Conservation (phyloP, 2,888 invertebrate species). For the Drosophila paranaensis region DNA sequence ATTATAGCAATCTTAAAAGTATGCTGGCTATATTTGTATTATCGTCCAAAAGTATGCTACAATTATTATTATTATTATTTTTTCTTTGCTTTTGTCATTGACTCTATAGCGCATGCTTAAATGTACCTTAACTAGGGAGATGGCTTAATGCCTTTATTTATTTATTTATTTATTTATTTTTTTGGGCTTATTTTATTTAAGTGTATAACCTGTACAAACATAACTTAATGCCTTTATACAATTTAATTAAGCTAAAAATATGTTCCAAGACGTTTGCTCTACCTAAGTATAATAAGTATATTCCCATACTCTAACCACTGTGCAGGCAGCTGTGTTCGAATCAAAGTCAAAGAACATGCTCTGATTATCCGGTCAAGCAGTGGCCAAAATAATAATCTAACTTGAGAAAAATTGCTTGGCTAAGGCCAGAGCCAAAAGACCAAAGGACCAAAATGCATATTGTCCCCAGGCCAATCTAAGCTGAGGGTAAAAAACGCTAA, state of each 20-base stretch:
- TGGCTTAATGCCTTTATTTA: too few relatives aligned
- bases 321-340: slow-evolving; percentile 9
- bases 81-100: too few relatives aligned
- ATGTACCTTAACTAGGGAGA: too few relatives aligned
- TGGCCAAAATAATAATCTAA: slow-evolving; percentile 39
- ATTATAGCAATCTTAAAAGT: neutral
- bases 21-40: neutral
- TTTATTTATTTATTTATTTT: too few relatives aligned
- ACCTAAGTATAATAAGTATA: too few relatives aligned
- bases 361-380: slow-evolving; percentile 81
- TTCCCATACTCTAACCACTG: slow-evolving; percentile 30
- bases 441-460: slow-evolving; percentile 12
- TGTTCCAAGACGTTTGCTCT: too few relatives aligned
- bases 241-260: too few relatives aligned
- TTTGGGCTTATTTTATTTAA: too few relatives aligned
- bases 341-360: slow-evolving; percentile 41
- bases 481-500: slow-evolving; percentile 52
- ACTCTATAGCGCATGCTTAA: too few relatives aligned
- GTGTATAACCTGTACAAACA: too few relatives aligned
- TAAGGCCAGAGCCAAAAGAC: slow-evolving; percentile 24
- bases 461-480: slow-evolving; percentile 38
- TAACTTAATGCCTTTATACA: too few relatives aligned
- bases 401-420: slow-evolving; percentile 46
- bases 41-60: neutral
- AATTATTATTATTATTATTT: too few relatives aligned